Conservation (phyloP, 2,888 invertebrate genomes). For the Acronicta aceris region DNA sequence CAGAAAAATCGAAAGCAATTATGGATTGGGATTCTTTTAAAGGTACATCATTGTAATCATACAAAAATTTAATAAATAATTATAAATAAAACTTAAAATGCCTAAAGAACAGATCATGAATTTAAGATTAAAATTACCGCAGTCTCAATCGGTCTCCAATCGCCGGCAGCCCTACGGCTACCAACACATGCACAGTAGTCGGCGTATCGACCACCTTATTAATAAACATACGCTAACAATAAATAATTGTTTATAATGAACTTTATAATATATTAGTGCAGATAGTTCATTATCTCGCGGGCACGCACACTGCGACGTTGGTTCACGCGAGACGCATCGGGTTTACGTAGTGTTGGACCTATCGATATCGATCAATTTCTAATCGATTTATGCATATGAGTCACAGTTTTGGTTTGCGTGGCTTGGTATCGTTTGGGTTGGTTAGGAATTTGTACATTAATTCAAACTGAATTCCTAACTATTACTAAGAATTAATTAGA, state of each 20-base stretch:
- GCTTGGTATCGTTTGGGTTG: slow-evolving; percentile 19
- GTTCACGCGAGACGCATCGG: slow-evolving; percentile 68
- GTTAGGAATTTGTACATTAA: slow-evolving; percentile 28
- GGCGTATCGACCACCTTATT: slow-evolving; percentile 83
- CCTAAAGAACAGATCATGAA: neutral
- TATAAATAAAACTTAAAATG: too few relatives aligned
- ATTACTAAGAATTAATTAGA: too few relatives aligned
- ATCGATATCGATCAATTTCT: slow-evolving; percentile 30
- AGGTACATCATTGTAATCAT: too few relatives aligned
- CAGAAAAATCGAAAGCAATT: too few relatives aligned
- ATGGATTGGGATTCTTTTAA: too few relatives aligned
- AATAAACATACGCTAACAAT: slow-evolving; percentile 89
- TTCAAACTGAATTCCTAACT: too few relatives aligned
- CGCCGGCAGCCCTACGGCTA: slow-evolving; percentile 64
- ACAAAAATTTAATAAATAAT: too few relatives aligned
- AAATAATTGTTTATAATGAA: slow-evolving; percentile 90
- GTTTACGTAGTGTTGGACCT: slow-evolving; percentile 53
- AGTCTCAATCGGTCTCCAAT: slow-evolving; percentile 29
- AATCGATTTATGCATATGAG: slow-evolving; percentile 24
- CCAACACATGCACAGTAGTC: slow-evolving; percentile 84
- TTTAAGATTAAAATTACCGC: slow-evolving; percentile 9
- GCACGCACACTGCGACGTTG: slow-evolving; percentile 76
- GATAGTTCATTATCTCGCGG: slow-evolving; percentile 87
- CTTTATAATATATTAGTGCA: slow-evolving; percentile 89
- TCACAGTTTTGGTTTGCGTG: slow-evolving; percentile 22